A percentile compares a stretch with the other conserved stretches of the same genome.
These are phyloP conservation scores for Stichodactyla mertensii DNA, from an alignment of 64 coral and sea anemone species.

Conservation along the genomic window DNA sequence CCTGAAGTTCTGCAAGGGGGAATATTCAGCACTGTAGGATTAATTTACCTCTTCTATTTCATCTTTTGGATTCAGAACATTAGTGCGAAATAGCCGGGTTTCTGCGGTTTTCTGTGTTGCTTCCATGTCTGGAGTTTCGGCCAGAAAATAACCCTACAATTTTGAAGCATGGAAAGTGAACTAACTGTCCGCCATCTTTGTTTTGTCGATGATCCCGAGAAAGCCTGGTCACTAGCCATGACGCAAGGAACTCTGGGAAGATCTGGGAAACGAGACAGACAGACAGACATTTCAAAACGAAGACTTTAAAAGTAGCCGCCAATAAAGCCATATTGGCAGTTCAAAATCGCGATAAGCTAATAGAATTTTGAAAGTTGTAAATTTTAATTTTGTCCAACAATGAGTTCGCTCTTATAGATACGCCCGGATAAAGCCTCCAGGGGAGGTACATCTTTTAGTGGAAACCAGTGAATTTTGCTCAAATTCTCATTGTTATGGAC, in stretches of 20 bases:
- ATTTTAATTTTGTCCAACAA: too few relatives aligned
- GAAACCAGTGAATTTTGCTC: too few relatives aligned
- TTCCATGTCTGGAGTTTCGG: background rate
- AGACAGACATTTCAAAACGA: background rate
- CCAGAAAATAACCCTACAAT: background rate
- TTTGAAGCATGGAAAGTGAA: background rate
- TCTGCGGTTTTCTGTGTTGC: background rate
- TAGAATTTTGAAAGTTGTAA: too few relatives aligned
- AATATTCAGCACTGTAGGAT: background rate
- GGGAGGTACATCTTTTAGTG: too few relatives aligned
- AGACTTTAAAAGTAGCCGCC: too few relatives aligned
- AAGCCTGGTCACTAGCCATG: background rate
- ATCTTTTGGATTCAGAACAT: conserved; percentile 50
- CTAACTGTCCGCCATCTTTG: background rate
- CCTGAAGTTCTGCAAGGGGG: background rate
- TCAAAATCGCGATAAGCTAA: too few relatives aligned
- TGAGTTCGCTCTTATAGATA: too few relatives aligned
- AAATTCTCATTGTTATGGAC: too few relatives aligned
- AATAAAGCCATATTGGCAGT: too few relatives aligned
- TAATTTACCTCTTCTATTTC: conserved; percentile 53
- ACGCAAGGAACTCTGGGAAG: background rate
- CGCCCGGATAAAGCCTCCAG: too few relatives aligned
- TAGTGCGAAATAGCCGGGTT: conserved; percentile 45
- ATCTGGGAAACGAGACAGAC: too few relatives aligned
- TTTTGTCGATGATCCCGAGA: background rate